These are phyloP conservation scores for Hemicrepidius hirtus DNA, from an alignment of 2,888 invertebrate species.

Conservation along the genomic window DNA sequence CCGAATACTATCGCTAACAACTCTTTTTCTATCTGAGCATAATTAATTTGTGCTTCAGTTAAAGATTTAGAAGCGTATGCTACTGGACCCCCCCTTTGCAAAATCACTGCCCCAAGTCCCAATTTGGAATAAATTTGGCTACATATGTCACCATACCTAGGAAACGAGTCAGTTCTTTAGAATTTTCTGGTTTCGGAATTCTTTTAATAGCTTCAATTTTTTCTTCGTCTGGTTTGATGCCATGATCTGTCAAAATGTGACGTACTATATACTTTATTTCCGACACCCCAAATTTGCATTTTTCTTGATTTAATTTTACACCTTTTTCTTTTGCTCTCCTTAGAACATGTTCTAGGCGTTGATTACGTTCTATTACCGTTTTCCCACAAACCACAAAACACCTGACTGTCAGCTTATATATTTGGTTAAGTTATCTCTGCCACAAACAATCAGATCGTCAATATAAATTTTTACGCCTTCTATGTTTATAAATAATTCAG, in stretches of 20 bases:
- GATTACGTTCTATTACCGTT: background rate
- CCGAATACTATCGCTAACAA: no score
- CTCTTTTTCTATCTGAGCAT: constrained; percentile 10
- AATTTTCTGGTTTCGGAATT: constrained; percentile 6
- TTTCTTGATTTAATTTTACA: background rate
- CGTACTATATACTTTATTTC: background rate
- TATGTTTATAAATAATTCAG: constrained; percentile 63
- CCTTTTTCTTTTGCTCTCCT: background rate
- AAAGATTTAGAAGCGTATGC: constrained; percentile 58
- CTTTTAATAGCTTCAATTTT: background rate
- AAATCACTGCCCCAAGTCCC: constrained; percentile 34
- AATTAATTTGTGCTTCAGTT: background rate
- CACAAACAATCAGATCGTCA: constrained; percentile 65
- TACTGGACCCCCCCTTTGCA: constrained; percentile 61
- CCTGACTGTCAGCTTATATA: no score
- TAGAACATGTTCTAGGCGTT: background rate
- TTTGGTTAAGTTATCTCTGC: no score
- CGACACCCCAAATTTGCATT: background rate
- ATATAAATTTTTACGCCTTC: constrained; percentile 64
- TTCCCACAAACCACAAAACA: constrained; percentile 58
- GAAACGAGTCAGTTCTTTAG: constrained; percentile 51
- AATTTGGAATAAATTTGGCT: background rate
- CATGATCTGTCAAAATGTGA: background rate
- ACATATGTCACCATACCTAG: background rate
- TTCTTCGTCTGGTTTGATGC: background rate